Percentiles rank a stretch among this genome's conserved stretches.
These are phyloP conservation scores for Arothron firmamentum DNA, from an alignment of 2,113 vertebrate genomes.

Conservation along the genomic window DNA sequence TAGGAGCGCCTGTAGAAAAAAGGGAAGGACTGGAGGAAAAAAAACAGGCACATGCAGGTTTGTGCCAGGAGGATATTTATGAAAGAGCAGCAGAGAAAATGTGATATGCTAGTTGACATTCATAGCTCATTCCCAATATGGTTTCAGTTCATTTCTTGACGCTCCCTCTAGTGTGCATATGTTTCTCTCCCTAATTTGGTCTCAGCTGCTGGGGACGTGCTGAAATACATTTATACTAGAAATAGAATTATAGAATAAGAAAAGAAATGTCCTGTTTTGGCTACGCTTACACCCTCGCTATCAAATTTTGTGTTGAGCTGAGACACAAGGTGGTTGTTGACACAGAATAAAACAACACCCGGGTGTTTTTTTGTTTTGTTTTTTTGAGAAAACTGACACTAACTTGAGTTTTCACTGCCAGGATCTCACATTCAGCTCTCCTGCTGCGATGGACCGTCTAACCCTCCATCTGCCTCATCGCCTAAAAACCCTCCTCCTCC, in stretches of 20 bases:
- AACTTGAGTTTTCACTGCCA: slow-evolving; percentile 53
- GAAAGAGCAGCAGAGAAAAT: slow-evolving; percentile 39
- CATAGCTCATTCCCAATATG: slow-evolving; percentile 49
- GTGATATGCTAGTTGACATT: slow-evolving; percentile 63
- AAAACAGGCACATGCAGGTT: slow-evolving; percentile 22
- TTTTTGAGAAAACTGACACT: slow-evolving; percentile 40
- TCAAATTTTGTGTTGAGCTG: slow-evolving; percentile 24
- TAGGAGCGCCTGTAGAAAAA: slow-evolving; percentile 38
- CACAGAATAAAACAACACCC: slow-evolving; percentile 28
- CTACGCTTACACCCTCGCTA: slow-evolving; percentile 22
- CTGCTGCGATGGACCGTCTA: slow-evolving; percentile 49
- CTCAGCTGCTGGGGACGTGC: slow-evolving; percentile 12
- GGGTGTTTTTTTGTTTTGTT: slow-evolving; percentile 8
- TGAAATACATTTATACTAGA: slow-evolving; percentile 39
- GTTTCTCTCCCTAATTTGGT: slow-evolving; percentile 19
- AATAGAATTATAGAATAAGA: slow-evolving; percentile 26
- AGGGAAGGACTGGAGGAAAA: slow-evolving; percentile 41
- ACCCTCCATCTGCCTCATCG: slow-evolving; percentile 60
- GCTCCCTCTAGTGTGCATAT: slow-evolving; percentile 31
- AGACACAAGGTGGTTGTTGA: slow-evolving; percentile 33
- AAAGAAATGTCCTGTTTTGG: slow-evolving; percentile 16
- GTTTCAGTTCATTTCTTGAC: slow-evolving; percentile 53
- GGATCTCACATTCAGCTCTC: slow-evolving; percentile 46
- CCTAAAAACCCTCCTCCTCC: slow-evolving; percentile 1
- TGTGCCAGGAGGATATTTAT: slow-evolving; percentile 56